Base-by-base conservation (phyloP, 2,797 vertebrate genomes). In the Myiotriccus ornatus region DNA sequence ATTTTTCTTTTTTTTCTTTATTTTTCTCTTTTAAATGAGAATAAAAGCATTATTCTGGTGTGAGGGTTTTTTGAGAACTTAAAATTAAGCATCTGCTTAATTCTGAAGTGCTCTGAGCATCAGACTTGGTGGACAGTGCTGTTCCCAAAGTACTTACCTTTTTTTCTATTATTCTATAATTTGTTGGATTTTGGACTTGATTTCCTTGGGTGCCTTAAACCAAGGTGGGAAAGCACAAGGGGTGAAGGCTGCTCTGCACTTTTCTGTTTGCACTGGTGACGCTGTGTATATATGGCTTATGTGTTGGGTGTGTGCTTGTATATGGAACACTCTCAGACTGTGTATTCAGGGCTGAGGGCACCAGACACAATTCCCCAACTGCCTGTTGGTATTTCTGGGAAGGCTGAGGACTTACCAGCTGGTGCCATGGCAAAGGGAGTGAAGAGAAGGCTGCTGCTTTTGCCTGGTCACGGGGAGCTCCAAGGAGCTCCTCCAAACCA, bases 301-400 rank as follows among this genome's bases (percentile, higher is more conserved):
- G 7, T 16, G n/a, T 20, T 39, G 43, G 24, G 22, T 52, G 28
- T 20, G 39, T 43, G 49, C 44, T 63, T 62, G 28, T 15, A 62
- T 15, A 11, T 35, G 2, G 46, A 35, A 16, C 25, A 22, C 24
- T 6, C n/a, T 35, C n/a, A 39, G 49, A 25, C 16, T 0, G 0
- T 7, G 12, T 35, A 2, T 37, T 59, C 41, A 28, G 57, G 34
- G 13, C 27, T 75, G 56, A 47, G 22, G 16, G 25, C 52, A n/a
- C 65, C 10, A 30, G 65, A 46, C 8, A 7, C 10, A 4, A 28
- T 46, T 56, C 37, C 20, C 35, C 39, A 59, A 0, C 8, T 50
- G 5, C 27, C 14, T 64, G 35, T 19, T 87, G 37, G 21, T 46
- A 9, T 55, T 65, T 50, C 47, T 62, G 56, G 37, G 43, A 47